phyloP scores from a whole-genome alignment of 2,888 invertebrate species.

The Sthenelais limicola region DNA sequence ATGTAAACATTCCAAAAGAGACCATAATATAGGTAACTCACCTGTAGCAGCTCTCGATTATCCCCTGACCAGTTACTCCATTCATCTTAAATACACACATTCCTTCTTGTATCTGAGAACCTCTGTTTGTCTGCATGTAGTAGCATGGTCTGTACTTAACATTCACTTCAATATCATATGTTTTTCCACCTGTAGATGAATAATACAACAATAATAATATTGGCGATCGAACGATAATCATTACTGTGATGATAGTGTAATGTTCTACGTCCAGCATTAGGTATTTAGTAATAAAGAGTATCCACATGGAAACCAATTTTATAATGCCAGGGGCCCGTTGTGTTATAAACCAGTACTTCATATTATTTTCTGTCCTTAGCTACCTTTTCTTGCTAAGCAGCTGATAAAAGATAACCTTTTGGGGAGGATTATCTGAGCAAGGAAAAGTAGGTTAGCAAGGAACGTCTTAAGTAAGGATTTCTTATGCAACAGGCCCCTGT shows the following conservation, averaged over 20 bases:
- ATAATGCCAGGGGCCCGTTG: no score
- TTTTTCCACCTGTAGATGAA: conserved; percentile 53
- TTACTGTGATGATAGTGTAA: no score
- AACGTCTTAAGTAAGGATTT: no score
- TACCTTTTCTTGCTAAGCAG: no score
- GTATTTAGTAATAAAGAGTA: no score
- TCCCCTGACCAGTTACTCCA: conserved; percentile 60
- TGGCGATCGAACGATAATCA: no score
- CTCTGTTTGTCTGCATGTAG: conserved; percentile 62
- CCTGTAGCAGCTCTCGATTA: conserved; percentile 67
- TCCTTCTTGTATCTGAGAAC: conserved; percentile 60
- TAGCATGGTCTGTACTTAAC: conserved; percentile 56
- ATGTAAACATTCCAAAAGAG: no score
- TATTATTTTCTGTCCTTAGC: no score
- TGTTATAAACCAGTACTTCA: background rate
- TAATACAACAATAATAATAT: conserved; percentile 12
- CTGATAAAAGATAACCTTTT: background rate
- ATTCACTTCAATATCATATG: conserved; percentile 55
- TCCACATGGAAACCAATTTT: no score
- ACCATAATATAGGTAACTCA: no score
- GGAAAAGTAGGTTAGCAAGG: no score
- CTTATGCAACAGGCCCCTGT: background rate
- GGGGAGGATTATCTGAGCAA: background rate
- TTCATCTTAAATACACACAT: conserved; percentile 62
- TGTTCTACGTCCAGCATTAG: no score